These are phyloP conservation scores for Atrichornis clamosus DNA, from an alignment of 2,113 vertebrate species.

Conservation along the genomic window DNA sequence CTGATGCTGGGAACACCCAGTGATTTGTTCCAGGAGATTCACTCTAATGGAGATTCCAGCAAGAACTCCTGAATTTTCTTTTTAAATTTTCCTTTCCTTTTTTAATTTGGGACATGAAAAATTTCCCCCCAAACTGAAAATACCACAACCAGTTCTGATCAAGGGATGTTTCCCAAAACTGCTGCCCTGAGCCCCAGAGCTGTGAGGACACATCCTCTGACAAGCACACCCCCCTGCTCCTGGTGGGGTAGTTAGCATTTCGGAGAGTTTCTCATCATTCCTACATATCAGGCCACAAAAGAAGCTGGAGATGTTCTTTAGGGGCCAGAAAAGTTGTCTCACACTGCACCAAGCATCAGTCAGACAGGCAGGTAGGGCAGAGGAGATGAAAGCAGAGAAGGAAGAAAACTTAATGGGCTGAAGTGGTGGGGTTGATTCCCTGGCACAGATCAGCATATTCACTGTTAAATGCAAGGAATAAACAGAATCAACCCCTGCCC, in stretches of 20 bases:
- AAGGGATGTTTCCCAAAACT: background rate
- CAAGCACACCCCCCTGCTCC: background rate
- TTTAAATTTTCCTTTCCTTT: background rate
- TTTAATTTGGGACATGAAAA: background rate
- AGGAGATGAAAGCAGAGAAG: background rate
- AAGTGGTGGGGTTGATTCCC: background rate
- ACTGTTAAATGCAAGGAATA: too few relatives aligned
- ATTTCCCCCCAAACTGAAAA: background rate
- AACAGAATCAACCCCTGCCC: background rate
- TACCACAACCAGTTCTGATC: background rate
- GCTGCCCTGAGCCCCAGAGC: background rate
- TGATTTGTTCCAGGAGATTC: background rate
- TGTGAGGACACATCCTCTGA: background rate
- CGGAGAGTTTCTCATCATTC: background rate
- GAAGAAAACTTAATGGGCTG: background rate
- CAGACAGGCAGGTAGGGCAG: background rate
- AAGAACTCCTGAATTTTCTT: background rate
- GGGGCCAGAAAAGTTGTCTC: background rate
- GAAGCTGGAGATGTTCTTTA: background rate
- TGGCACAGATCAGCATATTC: too few relatives aligned
- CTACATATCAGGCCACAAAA: background rate
- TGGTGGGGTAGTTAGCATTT: background rate
- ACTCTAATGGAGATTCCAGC: background rate
- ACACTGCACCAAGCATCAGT: background rate
- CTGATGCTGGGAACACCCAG: fast-evolving